Base-by-base conservation (phyloP, 2,113 vertebrate species). In the Uropsilus gracilis region DNA sequence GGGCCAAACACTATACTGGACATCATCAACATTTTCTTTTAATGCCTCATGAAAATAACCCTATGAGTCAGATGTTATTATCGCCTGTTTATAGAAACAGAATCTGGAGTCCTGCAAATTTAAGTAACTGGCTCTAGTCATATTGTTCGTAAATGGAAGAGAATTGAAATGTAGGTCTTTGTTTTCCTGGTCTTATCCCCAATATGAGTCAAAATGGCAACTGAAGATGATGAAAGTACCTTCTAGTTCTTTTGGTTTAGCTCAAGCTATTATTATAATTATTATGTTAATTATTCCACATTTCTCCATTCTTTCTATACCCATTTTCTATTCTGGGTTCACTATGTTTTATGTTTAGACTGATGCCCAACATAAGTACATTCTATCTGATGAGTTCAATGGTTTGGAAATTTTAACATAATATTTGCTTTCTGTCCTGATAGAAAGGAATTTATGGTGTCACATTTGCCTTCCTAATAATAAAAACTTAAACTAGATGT, bases 61-160 rank as follows among this genome's bases (percentile, higher is more conserved):
- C 9, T 42, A 14, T 59, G 89, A 86, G 86, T 94, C 91, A 91
- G 44, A 84, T 61, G 73, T 57, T 80, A 55, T 83, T 91, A 89
- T 89, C 89, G 94, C 55, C 55, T 97, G 94, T 94, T 97, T 95
- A 91, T 68, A 94, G 59, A 89, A 95, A 80, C 66, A 93, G 78
- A 89, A 72, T 78, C 73, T 75, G 53, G 59, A 92, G 82, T 24
- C 63, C 32, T 57, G 55, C 53, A 83, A 78, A 75, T 89, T 80
- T 66, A 80, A 95, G 73, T 87, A 71, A 89, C 82, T 81, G 85
- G 46, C 17, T 73, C 18, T 34, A 53, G 89, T 86, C 86, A 86
- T 53, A 87, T 32, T 89, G 46, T 26, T 86, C 37, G 4, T 59
- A 69, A 73, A 24, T 76, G 14, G 48, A 91, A 80, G 71, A 61